Conservation (phyloP, 2,797 vertebrate genomes). For the Rhincodon typus region DNA sequence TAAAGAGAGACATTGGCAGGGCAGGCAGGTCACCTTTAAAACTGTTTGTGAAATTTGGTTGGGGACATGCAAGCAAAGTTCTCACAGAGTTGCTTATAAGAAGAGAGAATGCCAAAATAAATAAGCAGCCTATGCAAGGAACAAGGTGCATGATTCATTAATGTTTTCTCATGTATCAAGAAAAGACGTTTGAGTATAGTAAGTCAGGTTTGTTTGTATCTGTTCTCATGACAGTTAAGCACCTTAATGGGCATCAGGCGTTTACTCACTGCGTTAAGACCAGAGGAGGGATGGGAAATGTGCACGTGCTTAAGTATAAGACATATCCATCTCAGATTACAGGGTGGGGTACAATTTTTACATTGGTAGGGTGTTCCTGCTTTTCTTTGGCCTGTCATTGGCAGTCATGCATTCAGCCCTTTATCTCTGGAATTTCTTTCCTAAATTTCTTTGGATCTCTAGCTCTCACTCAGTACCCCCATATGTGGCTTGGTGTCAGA, state of each 20-base stretch:
- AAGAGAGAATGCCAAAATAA: not conserved
- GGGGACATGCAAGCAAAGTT: not conserved
- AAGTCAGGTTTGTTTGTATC: not conserved
- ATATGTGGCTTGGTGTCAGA: not conserved
- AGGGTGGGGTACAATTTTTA: not conserved
- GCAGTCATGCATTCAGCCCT: not conserved
- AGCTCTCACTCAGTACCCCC: not conserved
- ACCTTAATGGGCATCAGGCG: not conserved
- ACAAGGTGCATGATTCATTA: not conserved
- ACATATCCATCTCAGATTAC: not conserved
- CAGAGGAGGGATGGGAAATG: not conserved
- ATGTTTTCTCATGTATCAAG: not conserved
- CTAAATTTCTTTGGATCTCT: not conserved
- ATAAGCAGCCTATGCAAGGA: not conserved
- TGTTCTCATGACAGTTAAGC: not conserved
- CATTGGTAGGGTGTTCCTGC: not conserved
- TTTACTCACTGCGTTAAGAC: not conserved
- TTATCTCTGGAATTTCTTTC: not conserved
- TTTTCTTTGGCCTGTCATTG: not conserved
- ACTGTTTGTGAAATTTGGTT: not conserved
- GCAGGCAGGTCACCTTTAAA: not conserved
- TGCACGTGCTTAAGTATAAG: not conserved
- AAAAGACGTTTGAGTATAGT: not conserved
- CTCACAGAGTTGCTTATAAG: not conserved
- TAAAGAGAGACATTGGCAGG: not conserved